Base-by-base conservation (phyloP, 64 coral and sea anemone species). In the Actinia equina region DNA sequence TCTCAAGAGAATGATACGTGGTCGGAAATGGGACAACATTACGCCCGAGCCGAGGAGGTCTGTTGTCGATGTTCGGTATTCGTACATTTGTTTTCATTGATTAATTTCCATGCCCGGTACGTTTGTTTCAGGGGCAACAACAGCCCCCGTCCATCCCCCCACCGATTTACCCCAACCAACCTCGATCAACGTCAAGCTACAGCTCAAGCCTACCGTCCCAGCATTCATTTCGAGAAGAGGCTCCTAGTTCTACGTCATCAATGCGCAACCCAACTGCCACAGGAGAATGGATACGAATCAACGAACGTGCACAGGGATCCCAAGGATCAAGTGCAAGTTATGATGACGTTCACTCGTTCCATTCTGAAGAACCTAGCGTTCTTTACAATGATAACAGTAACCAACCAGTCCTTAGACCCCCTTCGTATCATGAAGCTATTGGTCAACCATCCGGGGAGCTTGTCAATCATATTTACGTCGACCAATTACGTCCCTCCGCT, bases 151-250 rank as follows among this genome's bases (percentile, higher is more conserved):
- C 94, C 55, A 56, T 83, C 55, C 82, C 88, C 20, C 82, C 91
- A 51, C 88, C 81, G n/a, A 80, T 89, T 16, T 83, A 88, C 19
- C 77, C 70, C 46, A 77, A n/a, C 8, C 30, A 53, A 44, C 78
- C 79, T 59, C 91, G 43, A 37, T 83, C 86, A 13, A 22, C 86
- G 23, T 88, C 91, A 92, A 92, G 91, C 52, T 78, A 77, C 41
- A 60, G 17, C 4, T 85, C 83, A 58, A 85, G 83, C 3, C 26
- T 60, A 2, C 52, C 59, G 10, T 87, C 88, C 27, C 94, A 90
- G 11, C 88, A 96, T 87, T 96, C 94, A 42, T 96, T 96, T 61
- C 94, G 94, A 17, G 94, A 96, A 86, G 94, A 93, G 74, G 85
- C 82, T 22, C 94, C 94, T 6, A 93, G 94, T 54, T 92, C 91